phyloP scores from a whole-genome alignment of 2,113 vertebrate genomes.

The Phrynocephalus versicolor region DNA sequence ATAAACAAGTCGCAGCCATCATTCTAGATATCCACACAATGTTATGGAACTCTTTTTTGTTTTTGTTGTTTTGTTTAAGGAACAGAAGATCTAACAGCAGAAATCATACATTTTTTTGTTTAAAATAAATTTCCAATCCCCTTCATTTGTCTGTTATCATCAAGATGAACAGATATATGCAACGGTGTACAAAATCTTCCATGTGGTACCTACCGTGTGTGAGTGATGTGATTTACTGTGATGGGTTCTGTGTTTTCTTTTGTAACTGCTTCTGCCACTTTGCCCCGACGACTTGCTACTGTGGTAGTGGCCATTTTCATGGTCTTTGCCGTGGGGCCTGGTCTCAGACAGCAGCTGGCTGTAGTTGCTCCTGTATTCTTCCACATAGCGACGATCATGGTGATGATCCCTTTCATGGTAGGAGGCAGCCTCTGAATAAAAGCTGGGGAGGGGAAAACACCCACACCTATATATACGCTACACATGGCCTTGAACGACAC shows the following conservation, averaged over 20 bases:
- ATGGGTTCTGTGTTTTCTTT: conserved; percentile 68
- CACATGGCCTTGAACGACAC: background rate
- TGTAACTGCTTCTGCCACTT: conserved; percentile 77
- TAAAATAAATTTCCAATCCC: conserved; percentile 36
- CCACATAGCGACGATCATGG: conserved; percentile 63
- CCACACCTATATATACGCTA: background rate
- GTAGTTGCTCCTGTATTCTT: conserved; percentile 69
- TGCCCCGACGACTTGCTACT: conserved; percentile 87
- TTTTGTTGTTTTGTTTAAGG: too few relatives aligned
- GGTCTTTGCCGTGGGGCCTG: conserved; percentile 69
- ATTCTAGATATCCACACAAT: background rate
- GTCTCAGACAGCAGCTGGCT: conserved; percentile 65
- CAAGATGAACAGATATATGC: conserved; percentile 44
- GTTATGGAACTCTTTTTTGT: background rate
- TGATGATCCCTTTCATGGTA: conserved; percentile 65
- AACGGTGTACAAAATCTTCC: conserved; percentile 29
- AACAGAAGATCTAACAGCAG: conserved; percentile 48
- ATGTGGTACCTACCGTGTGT: conserved; percentile 78
- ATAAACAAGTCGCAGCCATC: background rate
- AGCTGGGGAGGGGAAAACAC: conserved; percentile 55
- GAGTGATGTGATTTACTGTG: conserved; percentile 63
- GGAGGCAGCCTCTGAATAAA: conserved; percentile 64
- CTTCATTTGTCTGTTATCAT: conserved; percentile 31
- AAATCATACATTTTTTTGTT: background rate
- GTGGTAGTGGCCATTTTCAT: conserved; percentile 73